Conservation (phyloP, 2,113 vertebrate genomes). For the Bathybates hornii region DNA sequence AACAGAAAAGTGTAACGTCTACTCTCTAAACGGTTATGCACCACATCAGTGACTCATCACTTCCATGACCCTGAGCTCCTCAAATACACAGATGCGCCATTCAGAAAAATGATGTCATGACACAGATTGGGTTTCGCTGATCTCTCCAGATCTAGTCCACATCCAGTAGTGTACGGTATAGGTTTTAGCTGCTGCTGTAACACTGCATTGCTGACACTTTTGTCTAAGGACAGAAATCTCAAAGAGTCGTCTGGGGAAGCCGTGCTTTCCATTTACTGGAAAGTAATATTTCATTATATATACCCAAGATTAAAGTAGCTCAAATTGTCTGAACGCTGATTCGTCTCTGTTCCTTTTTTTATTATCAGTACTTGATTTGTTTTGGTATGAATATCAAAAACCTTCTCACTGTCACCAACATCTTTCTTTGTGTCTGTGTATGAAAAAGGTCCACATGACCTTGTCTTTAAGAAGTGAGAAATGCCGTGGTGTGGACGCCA, state of each 20-base stretch:
- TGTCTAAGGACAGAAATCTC: neutral
- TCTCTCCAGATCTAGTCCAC: slow-evolving; percentile 8
- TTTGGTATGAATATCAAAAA: neutral
- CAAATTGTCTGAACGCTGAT: neutral
- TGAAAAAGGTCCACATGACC: slow-evolving; percentile 9
- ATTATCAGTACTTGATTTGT: neutral
- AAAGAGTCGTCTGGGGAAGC: neutral
- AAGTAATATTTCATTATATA: neutral
- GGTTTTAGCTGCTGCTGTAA: neutral
- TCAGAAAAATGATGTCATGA: slow-evolving; percentile 41
- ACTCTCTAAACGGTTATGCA: neutral
- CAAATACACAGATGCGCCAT: slow-evolving; percentile 1
- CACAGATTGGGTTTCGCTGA: slow-evolving; percentile 35
- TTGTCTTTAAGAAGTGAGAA: neutral
- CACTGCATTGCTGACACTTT: neutral
- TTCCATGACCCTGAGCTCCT: slow-evolving; percentile 33
- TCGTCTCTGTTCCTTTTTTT: neutral
- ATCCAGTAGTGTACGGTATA: neutral
- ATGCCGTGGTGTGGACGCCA: neutral
- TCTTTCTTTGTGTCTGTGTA: neutral
- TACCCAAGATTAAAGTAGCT: neutral
- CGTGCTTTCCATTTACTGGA: neutral
- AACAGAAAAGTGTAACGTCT: neutral
- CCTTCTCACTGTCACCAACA: neutral
- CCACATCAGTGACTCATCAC: slow-evolving; percentile 46